phyloP scores from a whole-genome alignment of 2,888 invertebrate genomes.

The Endomychus coccineus region DNA sequence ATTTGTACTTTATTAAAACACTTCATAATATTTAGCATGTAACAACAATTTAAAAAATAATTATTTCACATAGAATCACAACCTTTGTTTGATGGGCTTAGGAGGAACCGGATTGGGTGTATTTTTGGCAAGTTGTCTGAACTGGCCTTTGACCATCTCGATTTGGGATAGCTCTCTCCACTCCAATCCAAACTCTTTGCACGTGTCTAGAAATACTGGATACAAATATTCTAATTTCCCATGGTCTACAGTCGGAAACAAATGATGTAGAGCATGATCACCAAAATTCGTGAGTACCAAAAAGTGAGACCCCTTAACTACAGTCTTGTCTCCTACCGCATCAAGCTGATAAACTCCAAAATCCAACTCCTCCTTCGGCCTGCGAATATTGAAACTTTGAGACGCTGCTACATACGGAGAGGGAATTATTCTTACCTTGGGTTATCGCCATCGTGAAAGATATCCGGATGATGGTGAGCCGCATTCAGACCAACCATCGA shows the following conservation, averaged over 20 bases:
- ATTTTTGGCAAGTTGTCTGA: conserved; percentile 50
- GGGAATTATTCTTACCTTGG: conserved; percentile 45
- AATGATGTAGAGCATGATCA: conserved; percentile 70
- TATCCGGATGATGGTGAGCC: conserved; percentile 72
- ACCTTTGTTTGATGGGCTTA: conserved; percentile 17
- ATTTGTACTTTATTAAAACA: too few relatives aligned
- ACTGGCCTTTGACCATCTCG: conserved; percentile 60
- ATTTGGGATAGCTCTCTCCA: conserved; percentile 47
- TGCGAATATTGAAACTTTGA: conserved; percentile 16
- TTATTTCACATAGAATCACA: too few relatives aligned
- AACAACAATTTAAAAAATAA: too few relatives aligned
- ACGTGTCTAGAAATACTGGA: conserved; percentile 55
- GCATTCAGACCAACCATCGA: conserved; percentile 60
- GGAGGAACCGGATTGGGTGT: conserved; percentile 39
- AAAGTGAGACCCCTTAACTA: conserved; percentile 59
- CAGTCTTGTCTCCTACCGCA: conserved; percentile 62
- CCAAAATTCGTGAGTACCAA: conserved; percentile 67
- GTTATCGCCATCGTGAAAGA: conserved; percentile 72
- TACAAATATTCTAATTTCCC: conserved; percentile 59
- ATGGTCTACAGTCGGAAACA: conserved; percentile 76
- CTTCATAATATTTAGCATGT: too few relatives aligned
- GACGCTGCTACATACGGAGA: background rate
- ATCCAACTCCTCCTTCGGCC: conserved; percentile 43
- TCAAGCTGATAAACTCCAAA: conserved; percentile 76
- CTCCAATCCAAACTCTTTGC: conserved; percentile 55